These are phyloP conservation scores for Acanthoscelides obtectus DNA, from an alignment of 2,888 invertebrate genomes.

Conservation along the genomic window DNA sequence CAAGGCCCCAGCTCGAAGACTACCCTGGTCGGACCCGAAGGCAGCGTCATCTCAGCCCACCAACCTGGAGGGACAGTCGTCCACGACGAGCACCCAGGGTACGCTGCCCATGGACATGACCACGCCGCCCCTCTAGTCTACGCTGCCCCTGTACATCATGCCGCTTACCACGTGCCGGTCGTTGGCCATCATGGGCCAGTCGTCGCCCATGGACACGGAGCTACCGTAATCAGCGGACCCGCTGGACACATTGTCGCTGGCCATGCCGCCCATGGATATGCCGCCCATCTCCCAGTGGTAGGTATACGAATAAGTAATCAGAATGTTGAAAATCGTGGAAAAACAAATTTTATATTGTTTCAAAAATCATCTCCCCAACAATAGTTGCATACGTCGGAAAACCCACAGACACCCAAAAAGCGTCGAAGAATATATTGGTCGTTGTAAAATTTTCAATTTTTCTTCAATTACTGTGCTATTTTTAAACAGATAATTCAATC, in stretches of 20 bases:
- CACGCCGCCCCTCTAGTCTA: constrained; percentile 13
- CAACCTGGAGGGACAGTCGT: constrained; percentile 25
- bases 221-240: neutral
- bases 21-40: constrained; percentile 34
- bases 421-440: too few species aligned
- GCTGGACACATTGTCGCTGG: neutral
- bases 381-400: too few species aligned
- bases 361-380: too few species aligned
- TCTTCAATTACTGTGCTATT: too few species aligned
- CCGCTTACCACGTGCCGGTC: neutral
- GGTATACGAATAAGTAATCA: neutral
- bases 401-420: too few species aligned
- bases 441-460: too few species aligned
- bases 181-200: neutral
- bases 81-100: constrained; percentile 18
- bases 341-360: too few species aligned
- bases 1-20: constrained; percentile 36
- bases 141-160: constrained; percentile 13
- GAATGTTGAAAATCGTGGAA: too few species aligned
- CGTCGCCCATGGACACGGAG: neutral
- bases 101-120: constrained; percentile 15
- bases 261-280: neutral
- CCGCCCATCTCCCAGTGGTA: neutral
- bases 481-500: too few species aligned
- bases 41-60: constrained; percentile 31